Evolutionary conservation across 2,113 vertebrate species (phyloP).

Genomic region (Pandion haliaetus): DNA sequence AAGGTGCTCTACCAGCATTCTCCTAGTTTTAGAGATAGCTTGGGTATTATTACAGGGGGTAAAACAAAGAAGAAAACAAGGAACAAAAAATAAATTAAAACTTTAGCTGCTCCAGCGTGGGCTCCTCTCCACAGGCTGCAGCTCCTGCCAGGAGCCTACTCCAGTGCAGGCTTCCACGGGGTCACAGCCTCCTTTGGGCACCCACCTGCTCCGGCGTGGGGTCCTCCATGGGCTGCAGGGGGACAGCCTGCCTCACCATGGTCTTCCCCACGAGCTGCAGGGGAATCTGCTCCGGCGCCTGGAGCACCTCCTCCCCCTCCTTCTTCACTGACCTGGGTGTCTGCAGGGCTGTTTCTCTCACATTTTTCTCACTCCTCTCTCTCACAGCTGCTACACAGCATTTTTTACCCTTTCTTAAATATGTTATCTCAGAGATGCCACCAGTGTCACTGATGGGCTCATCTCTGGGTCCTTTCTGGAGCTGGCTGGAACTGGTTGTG

Average conservation of each 20-base stretch:
- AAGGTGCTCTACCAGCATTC: neutral
- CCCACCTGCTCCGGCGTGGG: too few relatives aligned
- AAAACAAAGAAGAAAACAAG: neutral
- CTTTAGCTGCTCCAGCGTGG: neutral
- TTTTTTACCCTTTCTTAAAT: neutral
- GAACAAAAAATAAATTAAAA: neutral
- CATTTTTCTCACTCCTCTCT: neutral
- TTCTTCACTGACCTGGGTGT: neutral
- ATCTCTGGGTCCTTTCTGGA: neutral
- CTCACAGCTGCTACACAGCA: neutral
- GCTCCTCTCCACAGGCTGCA: accelerated
- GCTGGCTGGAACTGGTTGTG: neutral
- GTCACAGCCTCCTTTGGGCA: too few relatives aligned
- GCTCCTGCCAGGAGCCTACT: neutral
- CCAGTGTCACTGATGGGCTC: neutral
- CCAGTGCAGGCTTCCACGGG: too few relatives aligned
- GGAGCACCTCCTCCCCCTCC: accelerated
- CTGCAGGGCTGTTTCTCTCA: neutral
- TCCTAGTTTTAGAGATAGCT: neutral
- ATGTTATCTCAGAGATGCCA: neutral
- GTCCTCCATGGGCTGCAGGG: accelerated
- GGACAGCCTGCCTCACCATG: accelerated
- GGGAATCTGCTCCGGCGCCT: accelerated
- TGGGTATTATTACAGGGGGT: neutral
- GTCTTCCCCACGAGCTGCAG: neutral